Conservation (phyloP, 1,140 invertebrate genomes). For the Drosophila triauraria region DNA sequence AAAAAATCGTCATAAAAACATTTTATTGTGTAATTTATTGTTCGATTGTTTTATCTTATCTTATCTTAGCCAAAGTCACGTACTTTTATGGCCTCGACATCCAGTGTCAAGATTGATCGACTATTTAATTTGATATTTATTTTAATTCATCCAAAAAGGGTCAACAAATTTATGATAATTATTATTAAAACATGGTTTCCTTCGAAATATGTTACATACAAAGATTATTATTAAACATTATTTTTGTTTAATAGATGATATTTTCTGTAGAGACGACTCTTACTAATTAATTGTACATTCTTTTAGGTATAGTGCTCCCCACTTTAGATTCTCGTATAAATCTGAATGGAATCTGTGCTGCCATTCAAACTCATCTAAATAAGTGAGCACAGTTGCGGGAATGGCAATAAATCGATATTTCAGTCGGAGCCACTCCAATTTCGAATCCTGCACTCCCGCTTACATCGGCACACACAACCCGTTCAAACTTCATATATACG, state of each 20-base stretch:
- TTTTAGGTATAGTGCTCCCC: background rate
- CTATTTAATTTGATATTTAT: too few relatives aligned
- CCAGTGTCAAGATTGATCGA: too few relatives aligned
- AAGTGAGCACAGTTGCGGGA: background rate
- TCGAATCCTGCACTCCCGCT: slow-evolving; percentile 13
- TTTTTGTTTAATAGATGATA: background rate
- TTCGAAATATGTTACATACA: too few relatives aligned
- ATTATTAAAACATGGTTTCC: too few relatives aligned
- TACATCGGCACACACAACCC: slow-evolving; percentile 14
- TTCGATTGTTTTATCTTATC: too few relatives aligned
- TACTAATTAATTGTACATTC: background rate
- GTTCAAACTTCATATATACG: background rate
- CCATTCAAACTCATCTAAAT: background rate
- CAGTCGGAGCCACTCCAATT: slow-evolving; percentile 13
- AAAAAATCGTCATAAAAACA: too few relatives aligned
- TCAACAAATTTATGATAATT: too few relatives aligned
- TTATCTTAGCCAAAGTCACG: too few relatives aligned
- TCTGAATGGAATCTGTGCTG: too few relatives aligned
- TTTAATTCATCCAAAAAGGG: too few relatives aligned
- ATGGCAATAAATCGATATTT: slow-evolving; percentile 28
- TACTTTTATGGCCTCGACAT: too few relatives aligned
- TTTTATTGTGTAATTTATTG: too few relatives aligned
- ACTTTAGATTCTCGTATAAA: background rate
- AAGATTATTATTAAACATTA: background rate
- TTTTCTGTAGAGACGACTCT: background rate